phyloP scores from a whole-genome alignment of 2,888 invertebrate species.

The Tetropium fuscum region DNA sequence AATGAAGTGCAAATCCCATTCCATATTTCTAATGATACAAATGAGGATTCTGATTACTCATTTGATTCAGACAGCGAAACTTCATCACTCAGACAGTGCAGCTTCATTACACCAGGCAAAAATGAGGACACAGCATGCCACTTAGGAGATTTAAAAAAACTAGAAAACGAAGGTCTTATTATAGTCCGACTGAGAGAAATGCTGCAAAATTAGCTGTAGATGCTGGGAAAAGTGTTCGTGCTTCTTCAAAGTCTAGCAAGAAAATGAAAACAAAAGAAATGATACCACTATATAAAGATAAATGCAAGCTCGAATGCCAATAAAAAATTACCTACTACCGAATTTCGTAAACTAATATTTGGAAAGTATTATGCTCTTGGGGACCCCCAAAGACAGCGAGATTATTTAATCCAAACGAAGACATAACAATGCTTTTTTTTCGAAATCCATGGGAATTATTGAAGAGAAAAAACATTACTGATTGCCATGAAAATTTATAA shows the following conservation, averaged over 20 bases:
- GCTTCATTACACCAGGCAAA: not conserved
- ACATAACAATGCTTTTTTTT: too few relatives aligned
- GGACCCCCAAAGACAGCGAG: not conserved
- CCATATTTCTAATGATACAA: not conserved
- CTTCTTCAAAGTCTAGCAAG: conserved; percentile 18
- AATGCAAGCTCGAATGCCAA: conserved; percentile 15
- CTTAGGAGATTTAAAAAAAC: not conserved
- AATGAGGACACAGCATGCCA: not conserved
- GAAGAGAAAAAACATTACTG: too few relatives aligned
- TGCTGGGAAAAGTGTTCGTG: conserved; percentile 18
- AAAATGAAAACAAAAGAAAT: conserved; percentile 15
- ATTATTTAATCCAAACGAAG: too few relatives aligned
- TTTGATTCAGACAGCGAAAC: not conserved
- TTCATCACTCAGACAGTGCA: not conserved
- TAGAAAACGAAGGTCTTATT: not conserved
- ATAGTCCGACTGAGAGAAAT: too few relatives aligned
- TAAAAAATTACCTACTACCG: conserved; percentile 18
- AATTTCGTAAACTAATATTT: not conserved
- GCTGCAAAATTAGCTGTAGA: conserved; percentile 23
- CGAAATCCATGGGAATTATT: too few relatives aligned
- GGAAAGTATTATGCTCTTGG: conserved; percentile 10
- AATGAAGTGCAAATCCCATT: too few relatives aligned
- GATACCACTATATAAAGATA: conserved; percentile 21
- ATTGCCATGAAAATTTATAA: too few relatives aligned
- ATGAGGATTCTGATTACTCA: conserved; percentile 1